Base-by-base conservation (phyloP, 2,113 vertebrate genomes). In the Eulemur rufifrons region DNA sequence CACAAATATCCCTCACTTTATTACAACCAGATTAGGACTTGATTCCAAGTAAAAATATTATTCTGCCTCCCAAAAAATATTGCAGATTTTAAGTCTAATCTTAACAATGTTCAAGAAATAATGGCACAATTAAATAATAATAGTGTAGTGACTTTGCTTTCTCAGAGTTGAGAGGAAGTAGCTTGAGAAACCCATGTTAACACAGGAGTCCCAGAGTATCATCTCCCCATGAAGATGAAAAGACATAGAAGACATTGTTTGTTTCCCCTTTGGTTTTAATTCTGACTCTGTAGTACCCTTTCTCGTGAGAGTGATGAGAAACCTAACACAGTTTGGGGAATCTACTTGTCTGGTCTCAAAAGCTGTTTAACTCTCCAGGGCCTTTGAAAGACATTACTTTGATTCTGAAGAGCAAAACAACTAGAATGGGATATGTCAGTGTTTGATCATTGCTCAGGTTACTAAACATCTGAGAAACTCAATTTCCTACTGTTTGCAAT, bases 291-390 rank as follows among this genome's bases (percentile, higher is more conserved):
- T 69, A 88, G 81, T 80, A 52, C 69, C 50, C 39, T 97, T 93
- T 73, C 4, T 47, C 25, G 21, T 21, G 56, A 39, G 45, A 96
- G 20, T 84, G 80, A 54, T 52, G 85, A 95, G 52, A 97, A 97
- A 94, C 89, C 39, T 34, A 56, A 47, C 83, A 94, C 42, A 86
- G 45, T 52, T 87, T 92, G 56, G 29, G 69, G 37, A 93, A 89
- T 47, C 81, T 80, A 95, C 59, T 92, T 47, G 71, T 94, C 89
- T 94, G 95, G 37, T 77, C n/a, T 86, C 89, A 71, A 86, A 95
- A 93, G 82, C 47, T 86, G 5, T 52, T 66, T 80, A 90, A 54
- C 3, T 95, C 47, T 54, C 32, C 18, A 89, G 64, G 25, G 52
- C 83, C 73, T 91, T 63, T 97, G 90, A 61, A 94, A 95, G 61